Evolutionary conservation across 2,113 vertebrate species (phyloP), one percentile per base, ranked within the genome.

Genomic region (Desmodus rotundus): DNA sequence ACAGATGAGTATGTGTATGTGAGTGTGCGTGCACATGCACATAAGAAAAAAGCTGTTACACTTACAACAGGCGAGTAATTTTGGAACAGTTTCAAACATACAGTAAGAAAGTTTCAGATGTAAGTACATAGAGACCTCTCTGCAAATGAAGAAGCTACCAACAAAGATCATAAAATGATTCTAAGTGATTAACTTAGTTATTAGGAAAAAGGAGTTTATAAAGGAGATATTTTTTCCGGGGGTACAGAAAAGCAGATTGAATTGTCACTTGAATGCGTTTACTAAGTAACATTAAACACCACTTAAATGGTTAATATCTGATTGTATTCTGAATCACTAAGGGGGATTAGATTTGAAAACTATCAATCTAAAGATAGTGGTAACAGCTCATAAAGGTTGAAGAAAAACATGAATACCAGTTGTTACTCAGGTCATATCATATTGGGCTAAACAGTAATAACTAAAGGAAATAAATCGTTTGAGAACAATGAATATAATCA

Each of bases 11-110:
- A 4, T 26, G 24, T 61, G 58, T 28, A 26, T 61, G 26, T 31
- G 58, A 1, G 5, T 61, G 10, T 9, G 4, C 10, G 4, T 7
- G 1, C 12, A 24, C 5, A 7, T 24, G 9, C 16, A 9, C 4
- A 3, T 2, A 63, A 47, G 73, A 54, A 33, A 33, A 52, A 72
- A 33, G 31, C n/a, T 3, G 4, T 16, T 47, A 20, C 0, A 22
- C 10, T 52, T 45, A 16, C 11, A 47, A 3, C 7, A 47, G 68
- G 10, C 50, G 36, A 14, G 54, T 28, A 11, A 4, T 45, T 50
- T 45, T 5, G 45, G 28, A 5, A 12, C 4, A 47, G 73, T 33
- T 47, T 28, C 28, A 17, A 45, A 45, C 72, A 33, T 5, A 41
- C 26, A 31, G 22, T 5, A 36, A 22, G 58, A 86, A 67, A 43